A percentile compares a stretch with the other conserved stretches of the same genome.
Evolutionary conservation across 2,888 invertebrate genomes (phyloP).

Genomic region (Athripsodes cinereus): DNA sequence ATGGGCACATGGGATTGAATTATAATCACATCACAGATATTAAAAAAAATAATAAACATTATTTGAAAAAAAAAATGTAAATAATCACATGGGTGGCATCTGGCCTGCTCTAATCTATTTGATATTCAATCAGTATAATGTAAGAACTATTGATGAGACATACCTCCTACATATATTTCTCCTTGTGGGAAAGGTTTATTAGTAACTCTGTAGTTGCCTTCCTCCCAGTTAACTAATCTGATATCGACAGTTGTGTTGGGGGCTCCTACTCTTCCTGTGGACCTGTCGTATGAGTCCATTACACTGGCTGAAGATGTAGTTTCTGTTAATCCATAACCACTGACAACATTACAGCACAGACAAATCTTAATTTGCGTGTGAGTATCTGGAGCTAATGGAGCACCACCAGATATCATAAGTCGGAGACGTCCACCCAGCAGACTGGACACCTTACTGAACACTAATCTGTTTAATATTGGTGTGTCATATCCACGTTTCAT

Average conservation of each 20-base stretch:
- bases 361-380: constrained; percentile 91
- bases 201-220: constrained; percentile 82
- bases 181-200: constrained; percentile 84
- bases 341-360: constrained; percentile 82
- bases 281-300: constrained; percentile 65
- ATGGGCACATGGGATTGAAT: too few relatives aligned
- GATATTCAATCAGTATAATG: too few relatives aligned
- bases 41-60: too few relatives aligned
- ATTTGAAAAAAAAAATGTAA: too few relatives aligned
- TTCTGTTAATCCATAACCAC: constrained; percentile 97
- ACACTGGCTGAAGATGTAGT: constrained; percentile 90
- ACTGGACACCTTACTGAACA: constrained; percentile 44
- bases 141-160: background rate
- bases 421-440: constrained; percentile 87
- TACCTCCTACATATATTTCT: constrained; percentile 57
- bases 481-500: constrained; percentile 76
- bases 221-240: constrained; percentile 86
- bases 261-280: constrained; percentile 81
- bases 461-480: constrained; percentile 55
- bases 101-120: too few relatives aligned
- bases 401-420: constrained; percentile 88
- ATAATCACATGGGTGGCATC: too few relatives aligned
- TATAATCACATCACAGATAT: too few relatives aligned
- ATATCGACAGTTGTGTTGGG: constrained; percentile 82
- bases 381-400: constrained; percentile 92